phyloP scores from a whole-genome alignment of 2,888 invertebrate genomes.

The Synanthedon vespiformis region DNA sequence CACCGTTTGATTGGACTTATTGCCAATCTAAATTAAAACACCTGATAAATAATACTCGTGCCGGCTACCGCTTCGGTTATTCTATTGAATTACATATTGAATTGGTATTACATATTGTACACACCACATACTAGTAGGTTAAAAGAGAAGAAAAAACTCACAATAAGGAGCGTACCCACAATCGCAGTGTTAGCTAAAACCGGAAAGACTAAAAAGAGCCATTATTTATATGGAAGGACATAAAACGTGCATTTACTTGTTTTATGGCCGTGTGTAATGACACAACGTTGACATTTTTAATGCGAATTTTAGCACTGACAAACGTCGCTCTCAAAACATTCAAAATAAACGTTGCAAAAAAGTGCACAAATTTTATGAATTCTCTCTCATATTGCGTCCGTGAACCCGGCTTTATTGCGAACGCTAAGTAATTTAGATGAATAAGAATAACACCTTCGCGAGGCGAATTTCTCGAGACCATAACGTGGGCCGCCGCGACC shows the following conservation, averaged over 20 bases:
- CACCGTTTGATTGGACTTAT: conserved; percentile 33
- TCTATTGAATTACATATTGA: conserved; percentile 12
- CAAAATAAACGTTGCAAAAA: conserved; percentile 54
- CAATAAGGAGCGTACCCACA: neutral
- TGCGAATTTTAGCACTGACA: conserved; percentile 49
- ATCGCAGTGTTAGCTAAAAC: neutral
- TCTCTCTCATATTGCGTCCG: conserved; percentile 35
- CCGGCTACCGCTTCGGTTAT: conserved; percentile 12
- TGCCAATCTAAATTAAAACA: conserved; percentile 29
- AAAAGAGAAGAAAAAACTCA: neutral
- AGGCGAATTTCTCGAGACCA: conserved; percentile 37
- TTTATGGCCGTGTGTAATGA: conserved; percentile 47
- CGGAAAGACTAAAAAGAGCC: neutral
- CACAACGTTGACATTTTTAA: conserved; percentile 45
- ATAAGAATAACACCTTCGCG: conserved; percentile 52
- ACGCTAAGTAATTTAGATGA: conserved; percentile 56
- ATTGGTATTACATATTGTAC: too few relatives aligned
- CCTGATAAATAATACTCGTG: conserved; percentile 25
- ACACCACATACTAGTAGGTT: too few relatives aligned
- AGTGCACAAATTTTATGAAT: conserved; percentile 54
- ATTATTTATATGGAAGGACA: conserved; percentile 19
- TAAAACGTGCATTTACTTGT: conserved; percentile 43
- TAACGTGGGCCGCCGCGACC: conserved; percentile 46
- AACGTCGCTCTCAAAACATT: conserved; percentile 29
- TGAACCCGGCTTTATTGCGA: conserved; percentile 52